Base-by-base conservation (phyloP, 37 sponge, comb jelly and placozoan species). In the Beroe forskalii region DNA sequence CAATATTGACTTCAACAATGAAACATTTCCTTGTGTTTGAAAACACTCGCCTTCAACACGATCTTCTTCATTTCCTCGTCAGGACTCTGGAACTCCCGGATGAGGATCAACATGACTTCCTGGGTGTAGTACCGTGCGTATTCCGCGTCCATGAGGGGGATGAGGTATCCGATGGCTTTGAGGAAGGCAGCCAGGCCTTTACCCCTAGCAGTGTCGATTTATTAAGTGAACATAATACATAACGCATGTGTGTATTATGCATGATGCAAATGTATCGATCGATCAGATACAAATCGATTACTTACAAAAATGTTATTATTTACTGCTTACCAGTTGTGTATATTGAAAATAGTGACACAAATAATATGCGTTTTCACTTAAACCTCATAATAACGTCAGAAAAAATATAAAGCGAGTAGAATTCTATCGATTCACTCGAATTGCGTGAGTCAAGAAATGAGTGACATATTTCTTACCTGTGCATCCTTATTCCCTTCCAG, bases 21-120 rank as follows among this genome's bases (percentile, higher is more conserved):
- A n/a, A n/a, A n/a, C n/a, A n/a, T n/a, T n/a, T n/a, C n/a, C n/a
- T n/a, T n/a, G n/a, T n/a, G n/a, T n/a, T n/a, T n/a, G n/a, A n/a
- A n/a, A n/a, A n/a, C n/a, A 14, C 91, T 55, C 24, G 96, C 99
- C 92, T 98, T 98, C 76, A 98, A 64, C 67, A 98, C 99, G 89
- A 98, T 98, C 90, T 98, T 98, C 95, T 98, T 98, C 95, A 96
- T 98, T 75, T 98, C 99, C 89, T 98, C 99, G 66, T 98, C 99
- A 92, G 99, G 99, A 61, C 93, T 92, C 93, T 95, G 95, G 72
- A 98, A 98, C 92, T 98, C 96, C 91, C 96, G 64, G 64, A 98
- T 96, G 62, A 98, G 93, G 75, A 98, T 98, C 61, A 98, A 89
- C 96, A 96, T 96, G 40, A 98, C 95, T 62, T 96, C 99, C 61